A percentile compares a stretch with the other conserved stretches of the same genome.
Evolutionary conservation across 2,797 vertebrate genomes (phyloP).

Genomic region (Iguana delicatissima): DNA sequence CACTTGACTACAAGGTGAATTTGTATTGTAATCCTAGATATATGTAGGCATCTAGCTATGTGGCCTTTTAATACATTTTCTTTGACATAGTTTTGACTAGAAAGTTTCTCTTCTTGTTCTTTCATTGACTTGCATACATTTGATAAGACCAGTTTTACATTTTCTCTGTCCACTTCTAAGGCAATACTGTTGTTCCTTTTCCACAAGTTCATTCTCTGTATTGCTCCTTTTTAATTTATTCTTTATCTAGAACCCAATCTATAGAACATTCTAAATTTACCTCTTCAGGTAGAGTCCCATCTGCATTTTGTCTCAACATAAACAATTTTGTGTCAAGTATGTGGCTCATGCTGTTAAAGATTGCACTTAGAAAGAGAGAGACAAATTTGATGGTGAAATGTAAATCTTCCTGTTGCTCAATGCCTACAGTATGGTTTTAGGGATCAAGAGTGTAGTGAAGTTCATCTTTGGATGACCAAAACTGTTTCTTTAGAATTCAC

Average conservation of each 20-base stretch:
- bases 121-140: background rate
- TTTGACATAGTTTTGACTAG: too few relatives aligned
- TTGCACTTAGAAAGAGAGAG: background rate
- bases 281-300: background rate
- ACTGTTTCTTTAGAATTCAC: background rate
- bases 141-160: background rate
- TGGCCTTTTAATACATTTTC: background rate
- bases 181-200: background rate
- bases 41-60: background rate
- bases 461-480: background rate
- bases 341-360: background rate
- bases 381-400: background rate
- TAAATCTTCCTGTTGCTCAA: background rate
- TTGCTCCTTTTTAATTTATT: background rate
- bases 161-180: background rate
- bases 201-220: background rate
- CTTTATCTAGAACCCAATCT: background rate
- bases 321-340: background rate
- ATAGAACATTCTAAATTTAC: background rate
- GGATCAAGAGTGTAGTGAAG: background rate
- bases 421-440: background rate
- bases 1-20: background rate
- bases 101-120: background rate
- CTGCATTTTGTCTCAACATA: too few relatives aligned
- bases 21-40: background rate